Conservation (phyloP, 2,888 invertebrate species). For the Agrochola lota region DNA sequence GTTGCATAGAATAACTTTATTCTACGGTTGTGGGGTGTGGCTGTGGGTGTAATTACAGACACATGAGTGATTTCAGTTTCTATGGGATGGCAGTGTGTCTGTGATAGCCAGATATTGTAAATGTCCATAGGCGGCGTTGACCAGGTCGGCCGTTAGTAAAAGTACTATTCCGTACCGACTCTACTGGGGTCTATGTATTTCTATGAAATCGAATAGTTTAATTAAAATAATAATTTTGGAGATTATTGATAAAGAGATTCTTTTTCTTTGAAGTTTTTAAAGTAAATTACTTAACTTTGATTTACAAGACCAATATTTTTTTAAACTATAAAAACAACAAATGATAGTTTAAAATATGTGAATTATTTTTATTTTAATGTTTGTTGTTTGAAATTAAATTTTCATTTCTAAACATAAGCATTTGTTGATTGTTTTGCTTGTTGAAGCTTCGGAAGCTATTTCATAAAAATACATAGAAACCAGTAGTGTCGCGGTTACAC, state of each 20-base stretch:
- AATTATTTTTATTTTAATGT: conserved; percentile 85
- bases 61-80: not conserved
- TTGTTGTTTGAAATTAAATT: conserved; percentile 87
- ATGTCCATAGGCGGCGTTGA: not conserved
- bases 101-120: not conserved
- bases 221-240: conserved; percentile 93
- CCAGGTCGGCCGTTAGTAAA: not conserved
- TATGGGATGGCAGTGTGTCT: not conserved
- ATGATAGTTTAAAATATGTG: conserved; percentile 86
- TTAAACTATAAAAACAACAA: conserved; percentile 92
- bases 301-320: conserved; percentile 93
- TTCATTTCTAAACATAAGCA: conserved; percentile 90
- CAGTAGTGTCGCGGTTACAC: no score
- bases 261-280: conserved; percentile 92
- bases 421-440: conserved; percentile 90
- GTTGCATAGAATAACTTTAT: not conserved
- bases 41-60: not conserved
- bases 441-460: no score
- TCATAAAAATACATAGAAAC: no score
- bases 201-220: conserved; percentile 88
- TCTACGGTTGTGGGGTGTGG: no score
- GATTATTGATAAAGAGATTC: conserved; percentile 91
- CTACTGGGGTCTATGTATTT: no score
- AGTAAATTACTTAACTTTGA: conserved; percentile 89
- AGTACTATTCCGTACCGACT: no score